These are phyloP conservation scores for Catostylus mosaicus DNA, from an alignment of 30 jellyfish, hydroid and myxozoan genomes.

Conservation along the genomic window DNA sequence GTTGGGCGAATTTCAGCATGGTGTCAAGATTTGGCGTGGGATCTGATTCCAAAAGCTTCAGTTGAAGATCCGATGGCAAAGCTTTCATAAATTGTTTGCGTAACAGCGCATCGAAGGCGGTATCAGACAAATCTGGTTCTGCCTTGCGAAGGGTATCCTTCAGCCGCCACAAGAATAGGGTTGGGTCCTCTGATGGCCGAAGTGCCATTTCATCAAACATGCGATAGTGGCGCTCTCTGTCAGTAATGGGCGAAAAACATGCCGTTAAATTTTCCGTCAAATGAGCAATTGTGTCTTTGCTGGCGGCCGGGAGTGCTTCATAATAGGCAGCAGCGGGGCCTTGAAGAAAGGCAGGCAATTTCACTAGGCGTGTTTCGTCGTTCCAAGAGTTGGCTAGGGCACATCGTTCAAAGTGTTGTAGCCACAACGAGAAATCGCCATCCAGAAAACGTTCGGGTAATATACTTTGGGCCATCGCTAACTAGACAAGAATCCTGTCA, in stretches of 20 bases:
- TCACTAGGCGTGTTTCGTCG: constrained; percentile 1
- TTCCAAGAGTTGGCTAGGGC: not conserved
- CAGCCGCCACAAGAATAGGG: constrained; percentile 27
- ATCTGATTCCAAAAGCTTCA: too few relatives aligned
- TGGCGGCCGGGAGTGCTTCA: not conserved
- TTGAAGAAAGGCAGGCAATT: constrained; percentile 17
- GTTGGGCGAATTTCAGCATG: too few relatives aligned
- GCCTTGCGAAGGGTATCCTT: constrained; percentile 11
- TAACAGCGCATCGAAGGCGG: constrained; percentile 9
- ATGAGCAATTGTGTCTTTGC: constrained; percentile 6
- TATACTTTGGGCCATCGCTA: not conserved
- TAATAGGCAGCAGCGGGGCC: not conserved
- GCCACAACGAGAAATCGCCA: constrained; percentile 18
- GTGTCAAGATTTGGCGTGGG: too few relatives aligned
- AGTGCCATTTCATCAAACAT: not conserved
- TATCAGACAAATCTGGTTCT: constrained; percentile 21
- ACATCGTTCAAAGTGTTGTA: constrained; percentile 4
- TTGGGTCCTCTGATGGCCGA: constrained; percentile 19
- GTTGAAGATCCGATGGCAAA: too few relatives aligned
- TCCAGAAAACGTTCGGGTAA: constrained; percentile 7
- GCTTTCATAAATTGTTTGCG: too few relatives aligned
- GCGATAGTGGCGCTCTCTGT: not conserved
- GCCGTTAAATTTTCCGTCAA: constrained; percentile 1
- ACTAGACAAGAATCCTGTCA: constrained; percentile 11
- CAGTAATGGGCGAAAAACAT: constrained; percentile 14